Evolutionary conservation across 1,140 invertebrate genomes (phyloP), one percentile per base, ranked within the genome.

Genomic region (Euwallacea similis): DNA sequence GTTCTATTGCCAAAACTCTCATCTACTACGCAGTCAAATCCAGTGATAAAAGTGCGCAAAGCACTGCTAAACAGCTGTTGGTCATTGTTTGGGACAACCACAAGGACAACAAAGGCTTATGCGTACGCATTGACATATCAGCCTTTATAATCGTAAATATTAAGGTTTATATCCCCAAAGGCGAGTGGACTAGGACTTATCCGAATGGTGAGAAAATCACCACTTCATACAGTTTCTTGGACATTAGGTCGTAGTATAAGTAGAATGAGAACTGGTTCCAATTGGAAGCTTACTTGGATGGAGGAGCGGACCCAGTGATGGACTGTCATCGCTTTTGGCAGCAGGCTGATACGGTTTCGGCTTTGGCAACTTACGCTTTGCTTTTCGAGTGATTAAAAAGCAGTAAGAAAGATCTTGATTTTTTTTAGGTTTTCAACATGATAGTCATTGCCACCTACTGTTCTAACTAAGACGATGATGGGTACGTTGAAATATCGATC

Each of bases 11-110:
- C 15, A 66, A 69, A 15, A 11, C 73, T 50, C 53, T 74, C 3
- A 54, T 50, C 47, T 74, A 74, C 41, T 74, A 74, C 13, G 68
- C 73, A 10, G 73, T 69, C 3, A 74, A 74, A 42, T 67, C 73
- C 4, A 65, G 69, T 16, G 42, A 74, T 43, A 7, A 46, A n/a
- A 15, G 55, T 13, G 65, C 69, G 2, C 69, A 74, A 54, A 6
- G 13, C 9, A 53, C 54, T n/a, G 73, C 73, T 21, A 71, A 74
- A 43, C 33, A 63, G 7, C 13, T 74, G 7, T 44, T 74, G 59
- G 73, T 71, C 42, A 59, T 54, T 7, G 68, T 74, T 13, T 74
- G 69, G 69, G 50, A 46, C 43, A 13, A 15, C 13, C 33, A 71
- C 50, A 66, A 60, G 21, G 63, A 63, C 43, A 10, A 16, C 43